Percentiles rank a stretch among this genome's conserved stretches.
Conservation (phyloP, 2,797 vertebrate species). For the Otus scops region DNA sequence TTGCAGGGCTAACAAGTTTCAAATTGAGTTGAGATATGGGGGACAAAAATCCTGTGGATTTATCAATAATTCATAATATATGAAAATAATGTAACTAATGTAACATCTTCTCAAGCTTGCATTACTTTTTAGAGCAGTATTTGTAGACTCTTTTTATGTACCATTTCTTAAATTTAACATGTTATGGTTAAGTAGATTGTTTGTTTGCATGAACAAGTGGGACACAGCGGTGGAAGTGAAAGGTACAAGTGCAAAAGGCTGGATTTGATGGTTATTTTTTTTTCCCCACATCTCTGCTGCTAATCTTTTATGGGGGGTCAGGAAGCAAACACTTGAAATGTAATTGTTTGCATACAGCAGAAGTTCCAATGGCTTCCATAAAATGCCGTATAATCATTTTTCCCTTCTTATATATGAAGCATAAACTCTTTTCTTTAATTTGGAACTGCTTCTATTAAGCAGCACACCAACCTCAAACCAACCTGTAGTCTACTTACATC, state of each 20-base stretch:
- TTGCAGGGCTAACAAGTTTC: background rate
- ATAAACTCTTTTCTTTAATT: background rate
- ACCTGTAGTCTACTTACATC: background rate
- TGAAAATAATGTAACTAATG: background rate
- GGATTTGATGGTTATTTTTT: background rate
- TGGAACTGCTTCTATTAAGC: background rate
- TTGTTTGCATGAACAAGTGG: background rate
- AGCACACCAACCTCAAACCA: background rate
- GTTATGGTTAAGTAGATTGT: background rate
- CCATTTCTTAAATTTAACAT: fast-evolving
- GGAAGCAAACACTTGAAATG: background rate
- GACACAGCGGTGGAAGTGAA: background rate
- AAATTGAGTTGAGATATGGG: background rate
- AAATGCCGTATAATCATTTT: background rate
- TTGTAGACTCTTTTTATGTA: background rate
- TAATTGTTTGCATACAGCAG: background rate
- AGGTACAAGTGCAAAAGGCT: background rate
- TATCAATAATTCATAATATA: background rate
- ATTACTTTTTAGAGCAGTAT: background rate
- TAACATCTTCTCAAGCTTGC: background rate
- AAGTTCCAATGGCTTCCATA: background rate
- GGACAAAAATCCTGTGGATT: background rate
- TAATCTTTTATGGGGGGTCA: background rate
- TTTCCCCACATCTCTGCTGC: background rate
- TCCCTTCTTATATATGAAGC: background rate